Percentiles rank a stretch among this genome's conserved stretches.
These are phyloP conservation scores for Leptopterna dolabrata DNA, from an alignment of 2,888 invertebrate species.

Conservation along the genomic window DNA sequence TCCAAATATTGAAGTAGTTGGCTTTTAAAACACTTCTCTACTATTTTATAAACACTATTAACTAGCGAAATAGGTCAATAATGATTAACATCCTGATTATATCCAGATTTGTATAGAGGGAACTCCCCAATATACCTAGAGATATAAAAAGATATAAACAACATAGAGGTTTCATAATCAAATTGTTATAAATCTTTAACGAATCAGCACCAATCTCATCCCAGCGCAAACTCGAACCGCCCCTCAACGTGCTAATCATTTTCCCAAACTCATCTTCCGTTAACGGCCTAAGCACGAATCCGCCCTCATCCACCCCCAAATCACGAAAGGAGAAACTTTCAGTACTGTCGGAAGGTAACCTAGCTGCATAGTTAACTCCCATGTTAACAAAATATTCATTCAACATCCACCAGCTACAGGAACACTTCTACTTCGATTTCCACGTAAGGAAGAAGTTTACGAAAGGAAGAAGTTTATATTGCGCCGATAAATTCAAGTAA, in stretches of 20 bases:
- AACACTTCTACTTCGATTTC: neutral
- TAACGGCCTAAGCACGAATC: neutral
- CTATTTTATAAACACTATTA: too few relatives aligned
- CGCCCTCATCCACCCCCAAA: neutral
- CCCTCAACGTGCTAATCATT: neutral
- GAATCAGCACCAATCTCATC: neutral
- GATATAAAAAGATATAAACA: too few relatives aligned
- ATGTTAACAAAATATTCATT: neutral
- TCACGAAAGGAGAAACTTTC: neutral
- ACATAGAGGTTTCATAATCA: too few relatives aligned
- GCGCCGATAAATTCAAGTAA: constrained; percentile 65
- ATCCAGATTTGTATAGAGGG: neutral
- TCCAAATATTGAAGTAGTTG: too few relatives aligned
- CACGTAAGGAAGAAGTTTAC: neutral
- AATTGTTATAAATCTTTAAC: too few relatives aligned
- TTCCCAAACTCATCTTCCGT: constrained; percentile 11
- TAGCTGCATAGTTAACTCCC: neutral
- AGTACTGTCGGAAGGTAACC: neutral
- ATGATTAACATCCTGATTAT: too few relatives aligned
- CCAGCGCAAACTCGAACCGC: constrained; percentile 17
- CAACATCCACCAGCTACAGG: neutral
- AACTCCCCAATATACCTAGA: neutral
- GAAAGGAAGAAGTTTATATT: neutral
- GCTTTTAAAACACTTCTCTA: too few relatives aligned
- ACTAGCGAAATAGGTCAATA: too few relatives aligned